A percentile compares a stretch with the other conserved stretches of the same genome.
These are phyloP conservation scores for Drosophila sordidapex DNA, from an alignment of 2,888 invertebrate genomes.

Conservation along the genomic window DNA sequence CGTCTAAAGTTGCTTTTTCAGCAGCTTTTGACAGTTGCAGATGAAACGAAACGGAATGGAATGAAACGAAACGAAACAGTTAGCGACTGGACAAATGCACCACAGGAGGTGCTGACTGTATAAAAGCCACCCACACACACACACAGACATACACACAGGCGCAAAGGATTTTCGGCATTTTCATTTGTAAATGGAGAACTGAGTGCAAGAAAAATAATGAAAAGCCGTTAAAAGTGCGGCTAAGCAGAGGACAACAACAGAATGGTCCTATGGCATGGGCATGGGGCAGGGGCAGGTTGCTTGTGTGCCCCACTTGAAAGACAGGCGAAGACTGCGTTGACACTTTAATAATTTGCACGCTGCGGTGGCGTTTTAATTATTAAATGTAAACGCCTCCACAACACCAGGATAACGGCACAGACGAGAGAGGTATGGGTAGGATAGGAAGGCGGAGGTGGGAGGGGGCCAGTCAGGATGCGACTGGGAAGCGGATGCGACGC, in stretches of 20 bases:
- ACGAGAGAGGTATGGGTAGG: constrained; percentile 9
- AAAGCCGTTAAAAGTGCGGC: constrained; percentile 67
- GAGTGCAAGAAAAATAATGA: constrained; percentile 68
- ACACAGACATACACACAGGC: background rate
- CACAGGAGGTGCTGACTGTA: constrained; percentile 28
- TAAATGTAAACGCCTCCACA: constrained; percentile 71
- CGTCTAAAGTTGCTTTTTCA: constrained; percentile 34
- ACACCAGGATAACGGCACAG: constrained; percentile 28
- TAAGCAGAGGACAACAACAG: constrained; percentile 37
- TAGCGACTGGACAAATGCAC: constrained; percentile 33
- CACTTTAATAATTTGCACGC: constrained; percentile 83
- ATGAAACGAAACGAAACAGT: constrained; percentile 6
- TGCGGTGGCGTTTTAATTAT: constrained; percentile 83
- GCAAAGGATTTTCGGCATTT: constrained; percentile 52
- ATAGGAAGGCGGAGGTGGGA: background rate
- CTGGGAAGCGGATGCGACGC: constrained; percentile 70
- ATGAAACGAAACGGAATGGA: background rate
- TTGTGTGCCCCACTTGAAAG: constrained; percentile 30
- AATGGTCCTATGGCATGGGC: constrained; percentile 12
- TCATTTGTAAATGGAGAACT: constrained; percentile 52
- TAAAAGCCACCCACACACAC: background rate
- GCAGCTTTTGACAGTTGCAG: constrained; percentile 52
- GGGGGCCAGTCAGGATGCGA: constrained; percentile 28
- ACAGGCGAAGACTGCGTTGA: constrained; percentile 67
- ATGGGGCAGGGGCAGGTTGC: background rate